Base-by-base conservation (phyloP, 2,113 vertebrate species). In the Rhinoptilus africanus region DNA sequence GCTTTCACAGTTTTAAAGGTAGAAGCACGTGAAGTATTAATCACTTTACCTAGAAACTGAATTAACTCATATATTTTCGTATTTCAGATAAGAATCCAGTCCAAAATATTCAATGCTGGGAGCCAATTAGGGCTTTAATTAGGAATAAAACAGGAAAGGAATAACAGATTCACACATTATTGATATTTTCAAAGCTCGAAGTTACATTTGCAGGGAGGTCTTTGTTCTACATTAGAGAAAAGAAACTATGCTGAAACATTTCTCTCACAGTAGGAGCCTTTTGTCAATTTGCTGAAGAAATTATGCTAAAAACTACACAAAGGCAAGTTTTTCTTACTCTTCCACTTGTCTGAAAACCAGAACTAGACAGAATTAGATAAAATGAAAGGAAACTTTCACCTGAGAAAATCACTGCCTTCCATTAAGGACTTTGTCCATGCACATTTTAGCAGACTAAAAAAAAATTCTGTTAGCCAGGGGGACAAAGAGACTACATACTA, bases 311-410 rank as follows among this genome's bases (percentile, higher is more conserved):
- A 93, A 81, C 47, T 91, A 89, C 37, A 95, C 35, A 95, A 92
- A 96, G 48, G n/a, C 43, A 92, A 95, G 45, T 82, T 94, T 89
- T 96, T 94, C 91, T 91, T 75, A 87, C 53, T 89, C 62, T 85
- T 89, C 53, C 39, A 85, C 80, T 94, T 95, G 80, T 89, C 77
- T 92, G 47, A 72, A 96, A 85, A 82, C 17, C 77, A 91, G 69
- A 96, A 92, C 60, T 94, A 87, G 89, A 91, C 64, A 93, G 86
- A 92, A 93, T 72, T 87, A 92, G 91, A 92, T 91, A 95, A 89
- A 94, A 95, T 11, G 19, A 95, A 95, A 87, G 53, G 66, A 92
- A 95, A 93, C 53, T 91, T 94, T 96, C 94, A 96, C 92, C 94
- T 97, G 76, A 87, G 69, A 94, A 91, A 93, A 95, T 95, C 92